phyloP scores from a whole-genome alignment of 2,797 vertebrate species.

The Antrozous pallidus region DNA sequence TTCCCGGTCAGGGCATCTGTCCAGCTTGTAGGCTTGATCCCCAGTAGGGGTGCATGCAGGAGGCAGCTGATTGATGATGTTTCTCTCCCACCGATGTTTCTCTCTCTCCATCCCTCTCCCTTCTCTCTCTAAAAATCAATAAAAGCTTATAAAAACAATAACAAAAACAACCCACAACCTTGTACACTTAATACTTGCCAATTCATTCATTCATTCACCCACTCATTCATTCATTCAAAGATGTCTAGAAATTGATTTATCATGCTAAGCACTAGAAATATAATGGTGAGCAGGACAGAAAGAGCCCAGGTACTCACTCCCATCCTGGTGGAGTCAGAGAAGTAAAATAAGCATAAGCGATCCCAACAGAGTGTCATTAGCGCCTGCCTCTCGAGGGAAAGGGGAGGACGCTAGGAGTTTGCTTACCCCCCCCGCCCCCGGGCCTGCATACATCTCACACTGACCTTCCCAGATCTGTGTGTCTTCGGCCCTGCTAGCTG shows the following conservation, averaged over 20 bases:
- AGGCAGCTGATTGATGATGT: too few relatives aligned
- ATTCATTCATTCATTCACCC: neutral
- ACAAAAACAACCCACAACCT: neutral
- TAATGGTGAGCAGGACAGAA: neutral
- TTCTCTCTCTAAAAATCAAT: too few relatives aligned
- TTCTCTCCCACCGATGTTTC: too few relatives aligned
- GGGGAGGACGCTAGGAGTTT: neutral
- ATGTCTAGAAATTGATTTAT: neutral
- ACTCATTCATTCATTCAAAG: neutral
- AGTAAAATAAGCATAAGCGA: neutral
- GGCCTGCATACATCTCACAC: neutral
- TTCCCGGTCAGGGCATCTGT: too few relatives aligned
- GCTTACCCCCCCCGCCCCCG: neutral
- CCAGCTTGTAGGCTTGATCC: too few relatives aligned
- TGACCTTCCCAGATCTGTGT: neutral
- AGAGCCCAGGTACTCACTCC: accelerated
- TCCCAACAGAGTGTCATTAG: neutral
- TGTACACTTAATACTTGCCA: neutral
- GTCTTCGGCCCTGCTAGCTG: neutral
- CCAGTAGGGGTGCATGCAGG: too few relatives aligned
- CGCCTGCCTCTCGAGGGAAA: neutral
- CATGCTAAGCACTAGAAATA: neutral
- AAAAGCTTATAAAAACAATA: neutral
- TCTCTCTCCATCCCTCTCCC: too few relatives aligned
- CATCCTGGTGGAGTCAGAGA: neutral